Conservation (phyloP, 2,113 vertebrate genomes). For the Mirza zaza region DNA sequence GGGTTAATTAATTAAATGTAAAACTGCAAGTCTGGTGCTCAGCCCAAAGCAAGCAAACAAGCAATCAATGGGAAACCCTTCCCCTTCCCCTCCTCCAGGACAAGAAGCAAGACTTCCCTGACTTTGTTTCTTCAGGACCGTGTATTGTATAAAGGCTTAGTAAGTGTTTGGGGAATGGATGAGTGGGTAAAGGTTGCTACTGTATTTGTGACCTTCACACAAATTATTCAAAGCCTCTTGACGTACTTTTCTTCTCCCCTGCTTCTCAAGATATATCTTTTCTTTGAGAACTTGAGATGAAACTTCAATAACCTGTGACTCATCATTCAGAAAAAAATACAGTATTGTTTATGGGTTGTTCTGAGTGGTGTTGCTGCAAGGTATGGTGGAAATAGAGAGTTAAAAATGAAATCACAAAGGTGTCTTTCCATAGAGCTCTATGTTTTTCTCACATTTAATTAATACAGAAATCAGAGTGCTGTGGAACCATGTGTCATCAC, state of each 20-base stretch:
- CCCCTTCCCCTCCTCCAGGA: background rate
- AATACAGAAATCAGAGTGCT: constrained; percentile 42
- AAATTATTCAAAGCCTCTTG: background rate
- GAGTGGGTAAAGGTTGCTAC: background rate
- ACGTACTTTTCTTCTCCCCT: background rate
- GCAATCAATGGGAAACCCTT: background rate
- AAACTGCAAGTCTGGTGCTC: background rate
- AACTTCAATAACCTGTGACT: constrained; percentile 28
- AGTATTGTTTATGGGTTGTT: background rate
- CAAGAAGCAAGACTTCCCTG: background rate
- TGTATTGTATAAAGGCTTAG: background rate
- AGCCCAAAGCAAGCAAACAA: background rate
- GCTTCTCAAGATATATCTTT: constrained; percentile 6
- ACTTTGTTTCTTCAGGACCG: background rate
- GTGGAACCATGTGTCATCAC: constrained; percentile 24
- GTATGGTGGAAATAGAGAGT: background rate
- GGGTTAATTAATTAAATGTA: background rate
- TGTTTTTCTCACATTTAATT: constrained; percentile 66
- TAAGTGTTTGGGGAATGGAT: background rate
- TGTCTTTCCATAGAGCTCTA: background rate
- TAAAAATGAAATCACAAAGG: constrained; percentile 32
- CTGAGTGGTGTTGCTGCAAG: background rate
- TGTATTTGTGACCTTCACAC: background rate
- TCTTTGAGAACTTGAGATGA: background rate
- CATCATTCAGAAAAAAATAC: background rate